Base-by-base conservation (phyloP, 30 jellyfish, hydroid and myxozoan species). In the Morbakka virulenta region DNA sequence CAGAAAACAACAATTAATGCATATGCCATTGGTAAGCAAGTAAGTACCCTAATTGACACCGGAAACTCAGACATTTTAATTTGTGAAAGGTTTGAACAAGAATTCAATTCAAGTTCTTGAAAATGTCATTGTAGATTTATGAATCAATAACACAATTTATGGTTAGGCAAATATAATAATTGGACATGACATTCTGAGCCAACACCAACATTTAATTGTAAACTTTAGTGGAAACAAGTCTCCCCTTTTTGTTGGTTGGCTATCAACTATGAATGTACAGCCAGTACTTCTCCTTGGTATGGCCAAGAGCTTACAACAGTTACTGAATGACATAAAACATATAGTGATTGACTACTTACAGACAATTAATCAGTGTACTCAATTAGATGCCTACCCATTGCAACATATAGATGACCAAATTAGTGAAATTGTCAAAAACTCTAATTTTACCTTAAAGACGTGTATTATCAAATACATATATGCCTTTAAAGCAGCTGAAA, bases 211-310 rank as follows among this genome's bases (percentile, higher is more conserved):
- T n/a, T 53, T 53, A 32, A 32, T n/a, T 53, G 31, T n/a, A 32
- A 53, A 53, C n/a, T n/a, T n/a, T n/a, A n/a, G n/a, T n/a, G n/a
- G n/a, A n/a, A n/a, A n/a, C n/a, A n/a, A n/a, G n/a, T 32, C 69
- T n/a, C 21, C 69, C 25, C 25, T 53, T n/a, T n/a, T n/a, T 53
- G 69, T 72, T 3, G 50, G 76, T 50, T 83, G 79, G 14, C 34
- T 72, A 28, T 29, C 89, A 22, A 62, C 88, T 28, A 23, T 83
- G 21, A 35, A 3, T 35, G 66, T 61, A 31, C 30, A 35, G 21
- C 86, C 90, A 75, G 95, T 27, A 70, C 57, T 2, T 86, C 96
- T 2, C 96, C 96, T 1, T 63, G 95, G 96, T 53, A 95, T 23
- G 91, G 89, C 22, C 96, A 86, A 35, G 89, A 79, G 4, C 61